Evolutionary conservation across 2,888 invertebrate genomes (phyloP).

Genomic region (Zhuqinia jingwanae): DNA sequence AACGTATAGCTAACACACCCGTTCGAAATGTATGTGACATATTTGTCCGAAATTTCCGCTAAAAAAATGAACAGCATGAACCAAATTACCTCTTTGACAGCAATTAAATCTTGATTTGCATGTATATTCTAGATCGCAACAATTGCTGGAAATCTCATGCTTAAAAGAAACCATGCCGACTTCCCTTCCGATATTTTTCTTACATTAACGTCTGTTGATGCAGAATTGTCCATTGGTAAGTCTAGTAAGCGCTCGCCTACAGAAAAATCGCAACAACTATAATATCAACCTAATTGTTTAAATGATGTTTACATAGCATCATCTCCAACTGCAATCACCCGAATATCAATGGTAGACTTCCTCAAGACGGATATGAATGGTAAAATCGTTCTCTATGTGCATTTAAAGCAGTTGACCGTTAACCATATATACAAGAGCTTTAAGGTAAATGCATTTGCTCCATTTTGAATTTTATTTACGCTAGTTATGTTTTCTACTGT

Average conservation of each 20-base stretch:
- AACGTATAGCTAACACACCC: constrained; percentile 86
- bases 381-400: constrained; percentile 85
- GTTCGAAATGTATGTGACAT: constrained; percentile 85
- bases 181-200: constrained; percentile 88
- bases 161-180: constrained; percentile 85
- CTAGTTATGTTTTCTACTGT: too few relatives aligned
- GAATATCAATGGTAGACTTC: constrained; percentile 82
- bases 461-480: too few relatives aligned
- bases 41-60: too few relatives aligned
- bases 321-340: constrained; percentile 42
- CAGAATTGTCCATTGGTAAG: constrained; percentile 79
- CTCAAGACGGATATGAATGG: constrained; percentile 85
- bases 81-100: too few relatives aligned
- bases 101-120: constrained; percentile 74
- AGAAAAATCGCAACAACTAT: not conserved
- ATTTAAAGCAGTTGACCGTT: constrained; percentile 83
- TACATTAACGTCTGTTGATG: constrained; percentile 82
- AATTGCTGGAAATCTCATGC: constrained; percentile 87
- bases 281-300: not conserved
- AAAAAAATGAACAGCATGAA: constrained; percentile 79
- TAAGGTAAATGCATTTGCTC: constrained; percentile 84
- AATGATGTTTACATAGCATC: constrained; percentile 59
- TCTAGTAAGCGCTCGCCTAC: not conserved
- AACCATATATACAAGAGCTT: constrained; percentile 85
- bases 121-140: constrained; percentile 83